phyloP scores from a whole-genome alignment of 2,113 vertebrate genomes.

The Eira barbara region DNA sequence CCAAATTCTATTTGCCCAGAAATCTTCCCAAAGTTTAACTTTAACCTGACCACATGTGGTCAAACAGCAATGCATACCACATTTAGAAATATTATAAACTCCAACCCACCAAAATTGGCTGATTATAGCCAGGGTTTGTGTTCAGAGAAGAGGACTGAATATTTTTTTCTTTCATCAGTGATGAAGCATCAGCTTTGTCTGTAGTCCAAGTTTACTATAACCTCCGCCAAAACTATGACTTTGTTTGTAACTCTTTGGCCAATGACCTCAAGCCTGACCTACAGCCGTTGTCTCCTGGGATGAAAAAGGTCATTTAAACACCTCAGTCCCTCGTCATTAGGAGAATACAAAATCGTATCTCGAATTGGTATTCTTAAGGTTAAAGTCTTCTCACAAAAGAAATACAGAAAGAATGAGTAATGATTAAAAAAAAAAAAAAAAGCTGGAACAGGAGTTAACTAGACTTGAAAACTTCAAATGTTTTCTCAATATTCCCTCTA shows the following conservation, averaged over 20 bases:
- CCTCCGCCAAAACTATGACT: constrained; percentile 75
- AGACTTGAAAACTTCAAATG: constrained; percentile 21
- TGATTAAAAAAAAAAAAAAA: not conserved
- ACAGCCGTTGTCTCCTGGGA: constrained; percentile 60
- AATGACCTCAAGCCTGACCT: constrained; percentile 77
- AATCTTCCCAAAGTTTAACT: constrained; percentile 31
- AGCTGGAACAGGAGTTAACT: not conserved
- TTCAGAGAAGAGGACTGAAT: constrained; percentile 49
- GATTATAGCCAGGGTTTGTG: constrained; percentile 68
- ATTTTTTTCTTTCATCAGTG: constrained; percentile 58
- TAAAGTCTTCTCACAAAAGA: not conserved
- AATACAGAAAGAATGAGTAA: not conserved
- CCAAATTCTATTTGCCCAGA: constrained; percentile 7
- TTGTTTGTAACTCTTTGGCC: constrained; percentile 72
- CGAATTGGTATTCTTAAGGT: constrained; percentile 24
- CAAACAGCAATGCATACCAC: constrained; percentile 11
- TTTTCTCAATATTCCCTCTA: not conserved
- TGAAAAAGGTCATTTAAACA: constrained; percentile 64
- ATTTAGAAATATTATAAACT: constrained; percentile 67
- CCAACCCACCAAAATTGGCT: constrained; percentile 39
- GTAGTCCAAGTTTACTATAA: constrained; percentile 56
- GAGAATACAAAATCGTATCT: not conserved
- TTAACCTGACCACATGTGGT: not conserved
- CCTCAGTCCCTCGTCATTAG: constrained; percentile 16
- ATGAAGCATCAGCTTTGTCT: constrained; percentile 65